Base-by-base conservation (phyloP, 2,797 vertebrate species). In the Poliocrania exsul region DNA sequence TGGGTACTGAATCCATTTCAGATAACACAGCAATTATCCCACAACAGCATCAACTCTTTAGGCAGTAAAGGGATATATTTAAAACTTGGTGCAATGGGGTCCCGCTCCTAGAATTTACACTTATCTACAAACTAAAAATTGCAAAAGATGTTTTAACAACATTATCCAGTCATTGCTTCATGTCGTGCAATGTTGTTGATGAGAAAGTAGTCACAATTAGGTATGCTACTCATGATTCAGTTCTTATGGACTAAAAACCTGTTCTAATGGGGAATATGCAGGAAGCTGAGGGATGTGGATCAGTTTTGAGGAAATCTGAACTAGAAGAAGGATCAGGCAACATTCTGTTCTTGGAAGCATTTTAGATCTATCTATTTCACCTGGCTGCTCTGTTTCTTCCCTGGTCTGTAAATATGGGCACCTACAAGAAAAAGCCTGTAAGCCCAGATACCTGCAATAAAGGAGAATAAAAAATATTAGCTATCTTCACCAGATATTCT, bases 1-100 rank as follows among this genome's bases (percentile, higher is more conserved):
- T 37, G 46, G 20, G 40, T 46, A 29, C 25, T 54, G 25, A n/a
- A 37, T 57, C 31, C 44, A 17, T 40, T 78, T 60, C 33, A 28
- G 35, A 47, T 75, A 62, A 40, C 0, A 1, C 6, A 73, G 60
- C 26, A 17, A 40, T 25, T 4, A 5, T 42, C 16, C 24, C 23
- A 26, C 4, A 24, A 56, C 13, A 56, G 65, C 0, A 0, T 20
- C 23, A 13, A 8, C 21, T 33, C 15, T 49, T 65, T 15, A 24
- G 38, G 64, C 35, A 44, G 17, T 51, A 21, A 46, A 62, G 29
- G 10, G 44, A 65, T 16, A 42, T 11, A 54, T 46, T 44, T 18
- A 64, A 71, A 67, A 64, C 14, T 13, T 35, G 19, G 12, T 26
- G 33, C 33, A 53, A 10, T 19, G 9, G 13, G 13, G 29, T 47